Evolutionary conservation across 1,140 invertebrate species (phyloP).

Genomic region (Caenorhabditis latens): DNA sequence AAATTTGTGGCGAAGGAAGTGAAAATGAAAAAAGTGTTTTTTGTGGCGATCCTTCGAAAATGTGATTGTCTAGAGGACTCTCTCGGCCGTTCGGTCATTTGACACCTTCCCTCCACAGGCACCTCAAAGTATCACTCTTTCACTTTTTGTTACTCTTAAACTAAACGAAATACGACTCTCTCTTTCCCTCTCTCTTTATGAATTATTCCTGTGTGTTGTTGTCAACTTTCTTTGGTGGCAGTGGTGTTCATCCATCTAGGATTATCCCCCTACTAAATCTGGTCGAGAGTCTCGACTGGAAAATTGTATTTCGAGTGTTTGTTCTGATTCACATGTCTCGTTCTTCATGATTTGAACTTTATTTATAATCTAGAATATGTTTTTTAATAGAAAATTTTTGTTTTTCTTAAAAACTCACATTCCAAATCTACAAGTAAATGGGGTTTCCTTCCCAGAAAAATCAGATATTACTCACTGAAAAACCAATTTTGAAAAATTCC

Average conservation of each 20-base stretch:
- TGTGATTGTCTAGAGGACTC: neutral
- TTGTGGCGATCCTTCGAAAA: conserved; percentile 31
- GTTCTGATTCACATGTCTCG: too few relatives aligned
- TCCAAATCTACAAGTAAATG: too few relatives aligned
- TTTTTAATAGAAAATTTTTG: too few relatives aligned
- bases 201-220: conserved; percentile 25
- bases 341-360: too few relatives aligned
- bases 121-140: conserved; percentile 7
- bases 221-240: neutral
- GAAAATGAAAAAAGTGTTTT: conserved; percentile 43
- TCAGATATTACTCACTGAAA: too few relatives aligned
- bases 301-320: too few relatives aligned
- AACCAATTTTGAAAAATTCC: too few relatives aligned
- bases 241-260: neutral
- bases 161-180: conserved; percentile 32
- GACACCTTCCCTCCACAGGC: conserved; percentile 3
- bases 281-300: neutral
- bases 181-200: neutral
- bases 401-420: too few relatives aligned
- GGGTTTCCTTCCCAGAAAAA: too few relatives aligned
- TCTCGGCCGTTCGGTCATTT: conserved; percentile 43
- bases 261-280: conserved; percentile 26
- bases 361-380: too few relatives aligned
- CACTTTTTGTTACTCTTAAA: conserved; percentile 45
- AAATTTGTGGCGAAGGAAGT: neutral